A percentile compares a stretch with the other conserved stretches of the same genome.
phyloP scores from a whole-genome alignment of 1,140 invertebrate species.

The Diachasma alloeum region DNA sequence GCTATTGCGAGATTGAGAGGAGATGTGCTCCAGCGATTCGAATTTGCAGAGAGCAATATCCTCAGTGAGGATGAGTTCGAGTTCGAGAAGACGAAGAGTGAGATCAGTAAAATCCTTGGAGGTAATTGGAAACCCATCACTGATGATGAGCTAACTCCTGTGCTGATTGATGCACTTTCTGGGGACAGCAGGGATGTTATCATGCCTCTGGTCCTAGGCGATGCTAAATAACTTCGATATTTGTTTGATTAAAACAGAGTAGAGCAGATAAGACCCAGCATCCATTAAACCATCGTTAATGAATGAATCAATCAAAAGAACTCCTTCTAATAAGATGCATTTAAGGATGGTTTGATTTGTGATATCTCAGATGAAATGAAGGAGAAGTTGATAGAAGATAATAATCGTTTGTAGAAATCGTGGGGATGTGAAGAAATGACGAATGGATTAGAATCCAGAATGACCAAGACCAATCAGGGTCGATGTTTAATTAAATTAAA shows the following conservation, averaged over 20 bases:
- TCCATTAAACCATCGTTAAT: background rate
- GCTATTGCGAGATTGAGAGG: conserved; percentile 75
- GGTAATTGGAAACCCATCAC: conserved; percentile 55
- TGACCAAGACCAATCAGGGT: conserved; percentile 7
- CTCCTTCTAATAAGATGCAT: conserved; percentile 12
- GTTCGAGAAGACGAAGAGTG: conserved; percentile 46
- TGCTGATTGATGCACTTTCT: conserved; percentile 57
- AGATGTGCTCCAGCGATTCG: conserved; percentile 68
- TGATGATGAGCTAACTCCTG: conserved; percentile 56
- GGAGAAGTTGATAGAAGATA: background rate
- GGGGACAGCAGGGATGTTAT: conserved; percentile 63
- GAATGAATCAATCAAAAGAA: conserved; percentile 9
- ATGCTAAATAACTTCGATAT: conserved; percentile 51
- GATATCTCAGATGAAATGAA: background rate
- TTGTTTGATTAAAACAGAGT: background rate
- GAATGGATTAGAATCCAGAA: background rate
- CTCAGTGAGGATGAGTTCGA: conserved; percentile 40
- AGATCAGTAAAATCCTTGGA: conserved; percentile 59
- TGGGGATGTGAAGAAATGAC: background rate
- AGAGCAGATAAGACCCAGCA: background rate
- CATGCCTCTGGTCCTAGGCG: conserved; percentile 61
- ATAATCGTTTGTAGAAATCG: background rate
- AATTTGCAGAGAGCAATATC: conserved; percentile 71
- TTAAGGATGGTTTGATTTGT: conserved; percentile 2
- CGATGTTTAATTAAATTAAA: background rate